Percentiles rank a stretch among this genome's conserved stretches.
Evolutionary conservation across 2,797 vertebrate genomes (phyloP).

Genomic region (Neosilurus hyrtlii): DNA sequence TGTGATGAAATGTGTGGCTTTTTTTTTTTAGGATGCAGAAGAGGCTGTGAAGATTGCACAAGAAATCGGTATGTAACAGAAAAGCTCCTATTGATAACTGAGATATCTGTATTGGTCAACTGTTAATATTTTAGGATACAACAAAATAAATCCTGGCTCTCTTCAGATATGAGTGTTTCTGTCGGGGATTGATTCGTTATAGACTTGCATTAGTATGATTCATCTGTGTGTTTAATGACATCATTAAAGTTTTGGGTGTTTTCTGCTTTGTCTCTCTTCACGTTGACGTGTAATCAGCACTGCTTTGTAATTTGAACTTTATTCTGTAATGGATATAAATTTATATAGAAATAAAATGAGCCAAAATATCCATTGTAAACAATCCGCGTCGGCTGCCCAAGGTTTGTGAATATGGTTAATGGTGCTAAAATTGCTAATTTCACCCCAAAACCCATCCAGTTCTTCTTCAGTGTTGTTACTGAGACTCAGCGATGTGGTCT

Average conservation of each 20-base stretch:
- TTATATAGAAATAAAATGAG: too few relatives aligned
- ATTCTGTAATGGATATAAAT: too few relatives aligned
- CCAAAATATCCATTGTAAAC: too few relatives aligned
- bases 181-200: neutral
- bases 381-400: too few relatives aligned
- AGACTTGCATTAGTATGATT: neutral
- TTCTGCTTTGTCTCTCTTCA: neutral
- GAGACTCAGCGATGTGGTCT: too few relatives aligned
- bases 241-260: neutral
- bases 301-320: too few relatives aligned
- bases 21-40: constrained; percentile 85
- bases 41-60: constrained; percentile 94
- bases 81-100: neutral
- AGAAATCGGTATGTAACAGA: constrained; percentile 84
- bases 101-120: neutral
- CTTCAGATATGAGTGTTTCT: neutral
- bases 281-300: neutral
- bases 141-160: neutral
- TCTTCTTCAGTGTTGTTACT: neutral
- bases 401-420: too few relatives aligned
- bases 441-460: neutral
- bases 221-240: neutral
- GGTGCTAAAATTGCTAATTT: too few relatives aligned
- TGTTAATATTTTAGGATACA: neutral
- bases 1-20: constrained; percentile 7